Evolutionary conservation across 37 sponge, comb jelly and placozoan genomes (phyloP), one percentile per base, ranked within the genome.

Genomic region (Chondrilla cf. caribensis): DNA sequence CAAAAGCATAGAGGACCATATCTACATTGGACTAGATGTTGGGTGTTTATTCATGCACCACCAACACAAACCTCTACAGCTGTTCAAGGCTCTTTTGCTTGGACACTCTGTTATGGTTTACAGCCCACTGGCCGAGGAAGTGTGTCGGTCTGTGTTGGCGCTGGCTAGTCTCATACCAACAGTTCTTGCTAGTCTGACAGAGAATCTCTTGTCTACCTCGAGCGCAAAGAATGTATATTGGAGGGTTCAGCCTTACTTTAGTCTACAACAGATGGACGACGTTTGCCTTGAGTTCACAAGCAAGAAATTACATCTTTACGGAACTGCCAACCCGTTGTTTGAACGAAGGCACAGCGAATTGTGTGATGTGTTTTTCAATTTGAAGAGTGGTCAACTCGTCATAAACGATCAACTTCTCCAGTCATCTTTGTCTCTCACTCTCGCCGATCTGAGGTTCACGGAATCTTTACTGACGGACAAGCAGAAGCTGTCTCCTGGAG

Each of bases 361-460:
- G 32, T 85, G 86, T 65, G 93, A 88, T 79, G 82, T 88, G 17
- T 86, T 85, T 39, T 58, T 83, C 14, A 58, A 86, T 28, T 22
- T 88, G 60, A 76, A 77, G 1, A 43, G 17, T 29, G 90, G 90
- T 0, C 32, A 77, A 24, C 8, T 93, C 11, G 41, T 38, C 21
- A 42, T 87, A 4, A 47, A 79, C 6, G 79, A 80, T 31, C 60
- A 67, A 0, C 29, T 40, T 2, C 76, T 89, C 35, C 60, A 76
- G 18, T 31, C 84, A 19, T 36, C 18, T 0, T 82, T 93, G 1
- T 62, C 66, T 19, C 85, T 90, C 24, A 81, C 93, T 9, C 11
- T 81, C 33, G 93, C 90, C 44, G 93, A 93, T 47, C 85, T 93
- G 2, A 40, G 93, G 22, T 93, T 93, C 47, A 86, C 85, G 62